Conservation (phyloP, 2,797 vertebrate species). For the Rhinatrema bivittatum region DNA sequence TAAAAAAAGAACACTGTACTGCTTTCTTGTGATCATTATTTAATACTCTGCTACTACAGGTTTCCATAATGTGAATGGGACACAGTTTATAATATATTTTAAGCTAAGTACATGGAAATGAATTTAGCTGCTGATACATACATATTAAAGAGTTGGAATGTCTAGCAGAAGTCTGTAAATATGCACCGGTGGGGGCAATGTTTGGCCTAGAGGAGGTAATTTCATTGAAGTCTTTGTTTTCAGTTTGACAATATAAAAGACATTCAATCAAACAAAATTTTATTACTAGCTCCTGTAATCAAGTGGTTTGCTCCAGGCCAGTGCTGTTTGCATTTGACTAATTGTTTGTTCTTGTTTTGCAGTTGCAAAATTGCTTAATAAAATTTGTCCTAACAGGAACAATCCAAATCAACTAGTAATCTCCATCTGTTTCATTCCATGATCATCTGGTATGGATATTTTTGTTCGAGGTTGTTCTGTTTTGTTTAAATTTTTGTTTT, state of each 20-base stretch:
- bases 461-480: not conserved
- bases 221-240: not conserved
- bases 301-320: conserved; percentile 1
- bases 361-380: not conserved
- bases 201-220: not conserved
- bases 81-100: too few species aligned
- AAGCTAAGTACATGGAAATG: too few species aligned
- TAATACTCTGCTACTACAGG: too few species aligned
- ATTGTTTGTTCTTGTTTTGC: conserved; percentile 6
- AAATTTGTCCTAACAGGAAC: not conserved
- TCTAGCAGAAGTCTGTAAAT: too few species aligned
- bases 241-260: not conserved
- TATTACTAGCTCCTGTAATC: conserved; percentile 2
- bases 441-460: not conserved
- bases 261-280: conserved; percentile 5
- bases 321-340: conserved; percentile 3
- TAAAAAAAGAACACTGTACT: too few species aligned
- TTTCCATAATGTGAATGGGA: too few species aligned
- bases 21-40: too few species aligned
- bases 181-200: too few species aligned
- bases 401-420: not conserved
- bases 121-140: too few species aligned
- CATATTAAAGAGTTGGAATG: too few species aligned
- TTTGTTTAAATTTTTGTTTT: too few species aligned
- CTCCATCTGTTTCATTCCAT: not conserved